These are phyloP conservation scores for Cyanoramphus novaezelandiae DNA, from an alignment of 2,113 vertebrate species.

Conservation along the genomic window DNA sequence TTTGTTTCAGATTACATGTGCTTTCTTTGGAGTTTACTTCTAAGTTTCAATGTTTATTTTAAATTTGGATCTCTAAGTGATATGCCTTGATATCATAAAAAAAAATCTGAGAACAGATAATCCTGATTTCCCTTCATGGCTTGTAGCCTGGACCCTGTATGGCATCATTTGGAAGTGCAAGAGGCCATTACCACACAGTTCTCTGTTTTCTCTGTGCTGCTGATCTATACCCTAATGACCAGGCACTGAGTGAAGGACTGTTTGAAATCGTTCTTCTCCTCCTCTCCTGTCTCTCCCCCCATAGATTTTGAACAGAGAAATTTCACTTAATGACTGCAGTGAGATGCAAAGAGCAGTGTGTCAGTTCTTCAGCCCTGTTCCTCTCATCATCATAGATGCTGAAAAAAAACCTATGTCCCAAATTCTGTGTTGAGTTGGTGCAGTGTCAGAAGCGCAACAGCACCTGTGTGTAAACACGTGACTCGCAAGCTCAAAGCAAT, in stretches of 20 bases:
- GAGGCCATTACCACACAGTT: background rate
- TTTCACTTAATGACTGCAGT: background rate
- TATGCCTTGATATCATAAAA: background rate
- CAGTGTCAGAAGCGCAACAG: background rate
- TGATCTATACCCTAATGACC: background rate
- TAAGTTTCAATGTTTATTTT: background rate
- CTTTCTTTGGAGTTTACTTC: background rate
- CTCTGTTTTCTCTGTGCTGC: background rate
- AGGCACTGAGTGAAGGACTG: background rate
- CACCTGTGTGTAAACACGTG: background rate
- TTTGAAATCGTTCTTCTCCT: background rate
- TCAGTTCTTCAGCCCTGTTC: background rate
- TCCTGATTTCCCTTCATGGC: background rate
- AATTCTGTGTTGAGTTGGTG: background rate
- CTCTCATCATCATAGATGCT: background rate
- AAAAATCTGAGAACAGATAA: background rate
- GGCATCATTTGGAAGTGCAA: background rate
- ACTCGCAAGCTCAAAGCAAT: background rate
- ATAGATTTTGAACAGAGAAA: background rate
- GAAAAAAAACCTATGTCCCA: background rate
- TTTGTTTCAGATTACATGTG: background rate
- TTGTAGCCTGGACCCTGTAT: background rate
- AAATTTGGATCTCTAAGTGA: background rate
- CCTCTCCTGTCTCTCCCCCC: background rate
- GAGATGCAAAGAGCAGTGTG: background rate